phyloP scores from a whole-genome alignment of 2,113 vertebrate genomes.

The Blennius ocellaris region DNA sequence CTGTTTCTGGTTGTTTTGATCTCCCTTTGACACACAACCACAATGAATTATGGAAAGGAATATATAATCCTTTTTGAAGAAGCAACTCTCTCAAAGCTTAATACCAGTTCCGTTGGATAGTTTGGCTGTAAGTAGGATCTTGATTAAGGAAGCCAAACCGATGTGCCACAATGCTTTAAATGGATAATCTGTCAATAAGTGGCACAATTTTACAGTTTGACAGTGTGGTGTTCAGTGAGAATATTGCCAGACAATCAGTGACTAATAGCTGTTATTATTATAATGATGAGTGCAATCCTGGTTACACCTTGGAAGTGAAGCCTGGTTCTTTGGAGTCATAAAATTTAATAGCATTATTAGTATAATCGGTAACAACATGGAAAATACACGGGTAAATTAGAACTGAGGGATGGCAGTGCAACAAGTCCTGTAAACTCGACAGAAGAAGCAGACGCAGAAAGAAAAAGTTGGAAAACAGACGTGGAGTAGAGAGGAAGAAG shows the following conservation, averaged over 20 bases:
- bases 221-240: slow-evolving; percentile 28
- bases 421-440: no score
- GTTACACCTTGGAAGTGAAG: slow-evolving; percentile 1
- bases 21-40: slow-evolving; percentile 1
- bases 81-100: slow-evolving; percentile 1
- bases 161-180: slow-evolving; percentile 8
- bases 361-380: no score
- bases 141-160: not conserved
- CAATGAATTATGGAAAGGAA: slow-evolving; percentile 1
- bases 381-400: no score
- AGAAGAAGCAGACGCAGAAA: no score
- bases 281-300: slow-evolving; percentile 13
- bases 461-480: no score
- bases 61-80: not conserved
- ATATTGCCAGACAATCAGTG: slow-evolving; percentile 16
- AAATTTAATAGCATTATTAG: no score
- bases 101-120: not conserved
- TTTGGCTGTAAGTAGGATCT: slow-evolving; percentile 25
- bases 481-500: no score
- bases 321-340: no score
- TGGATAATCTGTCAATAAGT: slow-evolving; percentile 42
- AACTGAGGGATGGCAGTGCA: no score
- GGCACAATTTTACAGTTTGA: slow-evolving; percentile 30
- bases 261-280: slow-evolving; percentile 36
- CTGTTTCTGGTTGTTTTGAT: slow-evolving; percentile 12